Percentiles rank a stretch among this genome's conserved stretches.
phyloP scores from a whole-genome alignment of 1,140 invertebrate species.

The Drosophila chauvacae region DNA sequence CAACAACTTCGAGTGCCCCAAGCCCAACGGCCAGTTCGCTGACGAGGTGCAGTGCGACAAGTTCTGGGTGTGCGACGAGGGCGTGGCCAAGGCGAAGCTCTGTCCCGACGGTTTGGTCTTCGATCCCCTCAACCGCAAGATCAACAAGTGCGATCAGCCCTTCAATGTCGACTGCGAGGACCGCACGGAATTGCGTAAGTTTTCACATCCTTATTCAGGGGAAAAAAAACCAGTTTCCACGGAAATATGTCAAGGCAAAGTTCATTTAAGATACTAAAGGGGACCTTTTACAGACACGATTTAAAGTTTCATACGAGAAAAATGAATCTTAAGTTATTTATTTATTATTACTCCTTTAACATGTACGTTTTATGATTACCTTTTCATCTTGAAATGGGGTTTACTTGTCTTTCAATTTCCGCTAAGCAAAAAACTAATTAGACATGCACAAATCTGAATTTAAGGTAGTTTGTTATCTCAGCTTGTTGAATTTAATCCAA shows the following conservation, averaged over 20 bases:
- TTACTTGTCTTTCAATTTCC: not conserved
- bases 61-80: slow-evolving; percentile 92
- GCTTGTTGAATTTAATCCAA: not conserved
- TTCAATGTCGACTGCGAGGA: slow-evolving; percentile 95
- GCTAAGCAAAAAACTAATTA: not conserved
- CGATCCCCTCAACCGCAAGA: slow-evolving; percentile 91
- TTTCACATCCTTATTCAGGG: not conserved
- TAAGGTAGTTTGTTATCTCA: not conserved
- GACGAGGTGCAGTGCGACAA: slow-evolving; percentile 93
- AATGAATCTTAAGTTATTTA: too few relatives aligned
- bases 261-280: not conserved
- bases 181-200: slow-evolving; percentile 94
- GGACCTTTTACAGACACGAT: not conserved
- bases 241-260: slow-evolving; percentile 3
- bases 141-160: slow-evolving; percentile 95
- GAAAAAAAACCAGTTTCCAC: not conserved
- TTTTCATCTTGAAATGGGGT: not conserved
- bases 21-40: slow-evolving; percentile 91
- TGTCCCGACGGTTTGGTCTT: slow-evolving; percentile 95
- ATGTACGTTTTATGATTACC: not conserved
- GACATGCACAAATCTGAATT: not conserved
- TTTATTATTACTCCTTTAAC: not conserved
- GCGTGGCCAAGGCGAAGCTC: slow-evolving; percentile 89
- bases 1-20: slow-evolving; percentile 89
- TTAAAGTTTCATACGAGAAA: too few relatives aligned